phyloP scores from a whole-genome alignment of 2,888 invertebrate genomes.

The Serrognathus titanus region DNA sequence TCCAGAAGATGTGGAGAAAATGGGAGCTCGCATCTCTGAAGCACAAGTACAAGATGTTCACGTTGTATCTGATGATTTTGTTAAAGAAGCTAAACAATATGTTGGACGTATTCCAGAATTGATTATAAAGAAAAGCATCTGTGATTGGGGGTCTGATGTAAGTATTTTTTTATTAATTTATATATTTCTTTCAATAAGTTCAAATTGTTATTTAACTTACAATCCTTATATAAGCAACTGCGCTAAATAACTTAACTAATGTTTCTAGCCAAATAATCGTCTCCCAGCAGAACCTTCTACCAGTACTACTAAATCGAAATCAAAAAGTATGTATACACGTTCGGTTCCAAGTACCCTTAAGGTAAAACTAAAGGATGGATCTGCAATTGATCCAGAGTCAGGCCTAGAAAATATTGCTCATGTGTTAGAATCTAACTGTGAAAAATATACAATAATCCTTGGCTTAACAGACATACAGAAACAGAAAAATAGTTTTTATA shows the following conservation, averaged over 20 bases:
- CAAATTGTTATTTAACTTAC: too few relatives aligned
- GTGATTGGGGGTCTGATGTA: slow-evolving; percentile 78
- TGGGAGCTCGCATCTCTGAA: slow-evolving; percentile 61
- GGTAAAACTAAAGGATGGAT: slow-evolving; percentile 72
- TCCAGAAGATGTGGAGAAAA: slow-evolving; percentile 64
- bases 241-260: not conserved
- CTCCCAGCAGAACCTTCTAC: slow-evolving; percentile 37
- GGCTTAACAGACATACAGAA: slow-evolving; percentile 81
- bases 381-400: slow-evolving; percentile 91
- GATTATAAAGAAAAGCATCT: slow-evolving; percentile 70
- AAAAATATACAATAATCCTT: slow-evolving; percentile 75
- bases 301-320: slow-evolving; percentile 38
- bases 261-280: slow-evolving; percentile 35
- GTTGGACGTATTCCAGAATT: slow-evolving; percentile 61
- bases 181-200: not conserved
- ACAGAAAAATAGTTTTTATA: slow-evolving; percentile 92
- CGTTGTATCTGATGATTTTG: slow-evolving; percentile 73
- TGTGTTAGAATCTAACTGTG: slow-evolving; percentile 59
- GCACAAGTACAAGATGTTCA: slow-evolving; percentile 70
- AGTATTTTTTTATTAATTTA: slow-evolving; percentile 36
- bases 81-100: slow-evolving; percentile 64
- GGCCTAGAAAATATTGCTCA: slow-evolving; percentile 74
- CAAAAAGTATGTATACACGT: slow-evolving; percentile 47
- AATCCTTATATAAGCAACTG: too few relatives aligned
- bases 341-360: slow-evolving; percentile 61